These are phyloP conservation scores for Drosophila gunungcola DNA, from an alignment of 1,140 invertebrate species.

Conservation along the genomic window DNA sequence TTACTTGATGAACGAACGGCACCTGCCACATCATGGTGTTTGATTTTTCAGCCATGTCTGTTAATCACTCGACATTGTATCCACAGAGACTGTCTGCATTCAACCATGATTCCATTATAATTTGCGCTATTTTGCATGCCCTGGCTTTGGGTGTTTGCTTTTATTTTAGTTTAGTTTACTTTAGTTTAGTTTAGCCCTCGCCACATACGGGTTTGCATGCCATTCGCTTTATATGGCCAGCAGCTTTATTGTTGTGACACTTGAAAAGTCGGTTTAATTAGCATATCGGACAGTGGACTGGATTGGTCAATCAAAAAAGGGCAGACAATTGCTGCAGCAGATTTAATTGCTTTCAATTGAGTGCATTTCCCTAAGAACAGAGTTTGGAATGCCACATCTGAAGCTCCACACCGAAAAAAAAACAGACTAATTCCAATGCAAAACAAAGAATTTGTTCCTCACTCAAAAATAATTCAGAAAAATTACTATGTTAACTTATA, in stretches of 20 bases:
- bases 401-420: conserved; percentile 17
- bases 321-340: conserved; percentile 29
- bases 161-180: conserved; percentile 29
- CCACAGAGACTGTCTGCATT: conserved; percentile 56
- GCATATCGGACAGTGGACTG: conserved; percentile 25
- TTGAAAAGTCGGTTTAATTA: conserved; percentile 66
- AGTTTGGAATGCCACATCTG: conserved; percentile 44
- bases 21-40: conserved; percentile 41
- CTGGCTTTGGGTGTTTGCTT: conserved; percentile 39
- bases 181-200: conserved; percentile 16
- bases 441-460: background rate
- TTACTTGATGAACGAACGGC: conserved; percentile 5
- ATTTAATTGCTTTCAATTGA: conserved; percentile 70
- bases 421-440: background rate
- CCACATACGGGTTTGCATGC: conserved; percentile 4
- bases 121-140: conserved; percentile 73
- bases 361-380: conserved; percentile 30
- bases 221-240: conserved; percentile 11
- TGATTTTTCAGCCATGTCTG: conserved; percentile 40
- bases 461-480: background rate
- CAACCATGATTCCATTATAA: conserved; percentile 76
- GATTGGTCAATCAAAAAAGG: conserved; percentile 17
- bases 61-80: conserved; percentile 41
- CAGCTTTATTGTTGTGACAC: conserved; percentile 58
- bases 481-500: background rate